Evolutionary conservation across 1,140 invertebrate genomes (phyloP).

Genomic region (Heliconius nattereri): DNA sequence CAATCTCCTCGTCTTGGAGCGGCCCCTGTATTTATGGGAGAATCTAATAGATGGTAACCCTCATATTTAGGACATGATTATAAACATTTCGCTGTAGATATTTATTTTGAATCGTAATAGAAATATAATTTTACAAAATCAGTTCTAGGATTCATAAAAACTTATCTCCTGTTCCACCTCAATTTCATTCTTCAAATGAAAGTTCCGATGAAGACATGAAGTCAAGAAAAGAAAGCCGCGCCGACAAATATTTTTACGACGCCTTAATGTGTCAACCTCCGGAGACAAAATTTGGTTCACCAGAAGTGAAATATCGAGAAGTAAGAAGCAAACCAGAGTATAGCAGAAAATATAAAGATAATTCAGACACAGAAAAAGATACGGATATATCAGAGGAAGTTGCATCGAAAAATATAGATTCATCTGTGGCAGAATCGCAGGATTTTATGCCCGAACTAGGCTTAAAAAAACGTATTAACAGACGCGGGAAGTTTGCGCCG

Average conservation of each 20-base stretch:
- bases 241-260: conserved; percentile 68
- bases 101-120: too few species aligned
- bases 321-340: conserved; percentile 49
- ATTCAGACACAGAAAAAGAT: conserved; percentile 63
- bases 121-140: background rate
- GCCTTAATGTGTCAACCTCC: conserved; percentile 67
- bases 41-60: conserved; percentile 57
- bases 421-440: conserved; percentile 62
- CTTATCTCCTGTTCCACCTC: conserved; percentile 48
- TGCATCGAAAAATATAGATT: conserved; percentile 60
- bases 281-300: conserved; percentile 54
- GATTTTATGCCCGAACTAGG: conserved; percentile 56
- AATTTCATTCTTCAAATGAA: conserved; percentile 55
- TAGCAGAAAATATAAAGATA: conserved; percentile 60
- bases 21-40: conserved; percentile 40
- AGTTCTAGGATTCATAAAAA: conserved; percentile 58
- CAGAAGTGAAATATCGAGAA: conserved; percentile 52
- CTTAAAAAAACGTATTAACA: conserved; percentile 55
- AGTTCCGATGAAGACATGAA: conserved; percentile 67
- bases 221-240: conserved; percentile 52
- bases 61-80: background rate
- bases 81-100: background rate
- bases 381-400: conserved; percentile 63
- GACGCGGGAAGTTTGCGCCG: conserved; percentile 63
- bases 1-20: conserved; percentile 47